phyloP scores from a whole-genome alignment of 2,797 vertebrate species.

The Thamnophis elegans region DNA sequence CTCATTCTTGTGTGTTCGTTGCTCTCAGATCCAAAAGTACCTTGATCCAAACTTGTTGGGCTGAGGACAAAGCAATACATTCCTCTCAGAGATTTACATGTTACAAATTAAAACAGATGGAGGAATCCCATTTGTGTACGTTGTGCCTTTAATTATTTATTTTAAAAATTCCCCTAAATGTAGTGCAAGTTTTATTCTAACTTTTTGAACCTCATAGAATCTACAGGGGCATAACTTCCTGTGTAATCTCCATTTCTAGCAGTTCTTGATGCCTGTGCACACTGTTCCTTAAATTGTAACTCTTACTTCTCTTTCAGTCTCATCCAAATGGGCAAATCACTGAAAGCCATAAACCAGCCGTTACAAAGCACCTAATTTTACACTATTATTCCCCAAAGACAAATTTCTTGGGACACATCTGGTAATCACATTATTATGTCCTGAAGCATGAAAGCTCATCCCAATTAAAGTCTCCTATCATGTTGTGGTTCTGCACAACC shows the following conservation, averaged over 20 bases:
- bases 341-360: conserved; percentile 48
- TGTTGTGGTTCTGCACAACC: neutral
- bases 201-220: neutral
- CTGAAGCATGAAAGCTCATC: conserved; percentile 59
- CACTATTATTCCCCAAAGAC: conserved; percentile 52
- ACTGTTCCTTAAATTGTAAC: conserved; percentile 18
- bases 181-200: neutral
- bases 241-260: neutral
- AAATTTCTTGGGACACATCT: conserved; percentile 62
- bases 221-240: neutral
- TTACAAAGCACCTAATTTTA: conserved; percentile 60
- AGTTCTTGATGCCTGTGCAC: neutral
- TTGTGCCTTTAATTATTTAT: neutral
- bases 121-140: neutral
- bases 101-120: neutral
- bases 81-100: neutral
- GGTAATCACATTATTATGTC: conserved; percentile 67
- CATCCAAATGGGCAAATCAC: conserved; percentile 49
- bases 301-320: conserved; percentile 30
- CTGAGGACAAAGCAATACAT: neutral
- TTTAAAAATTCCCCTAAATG: neutral
- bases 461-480: conserved; percentile 52
- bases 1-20: neutral
- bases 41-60: neutral
- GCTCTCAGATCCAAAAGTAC: neutral